Conservation (phyloP, 2,113 vertebrate species). For the Jacana jacana region DNA sequence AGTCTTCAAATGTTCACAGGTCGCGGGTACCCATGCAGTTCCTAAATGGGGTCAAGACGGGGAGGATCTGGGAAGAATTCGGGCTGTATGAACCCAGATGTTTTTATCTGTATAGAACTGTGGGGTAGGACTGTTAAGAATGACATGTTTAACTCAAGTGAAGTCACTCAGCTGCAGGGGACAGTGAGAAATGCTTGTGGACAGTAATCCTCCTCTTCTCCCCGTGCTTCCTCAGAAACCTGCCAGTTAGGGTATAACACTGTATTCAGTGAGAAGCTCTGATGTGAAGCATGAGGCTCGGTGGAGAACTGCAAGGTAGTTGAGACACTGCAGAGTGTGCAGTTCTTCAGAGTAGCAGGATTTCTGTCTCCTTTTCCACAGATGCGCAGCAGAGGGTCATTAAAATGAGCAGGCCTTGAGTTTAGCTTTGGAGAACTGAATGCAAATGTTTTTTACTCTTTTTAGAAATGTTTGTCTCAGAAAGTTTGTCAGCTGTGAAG, state of each 20-base stretch:
- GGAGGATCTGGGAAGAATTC: background rate
- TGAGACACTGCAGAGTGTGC: background rate
- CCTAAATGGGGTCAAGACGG: background rate
- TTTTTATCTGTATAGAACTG: background rate
- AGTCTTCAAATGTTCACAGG: background rate
- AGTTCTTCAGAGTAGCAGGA: background rate
- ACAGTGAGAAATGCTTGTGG: background rate
- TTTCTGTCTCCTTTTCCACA: background rate
- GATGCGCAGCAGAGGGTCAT: background rate
- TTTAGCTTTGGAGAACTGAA: background rate
- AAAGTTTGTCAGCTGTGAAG: background rate
- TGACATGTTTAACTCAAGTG: background rate
- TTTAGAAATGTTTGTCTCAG: background rate
- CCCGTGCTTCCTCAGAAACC: background rate
- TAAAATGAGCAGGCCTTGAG: background rate
- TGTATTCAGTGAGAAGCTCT: background rate
- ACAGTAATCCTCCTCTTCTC: background rate
- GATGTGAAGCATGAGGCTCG: fast-evolving
- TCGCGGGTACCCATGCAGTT: background rate
- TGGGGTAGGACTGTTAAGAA: background rate
- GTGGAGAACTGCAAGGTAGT: background rate
- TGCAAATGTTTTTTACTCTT: background rate
- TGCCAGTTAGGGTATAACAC: background rate
- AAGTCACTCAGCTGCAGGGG: background rate
- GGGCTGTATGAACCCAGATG: background rate